Evolutionary conservation across 1,140 invertebrate species (phyloP).

Genomic region (Rhysida immarginata): DNA sequence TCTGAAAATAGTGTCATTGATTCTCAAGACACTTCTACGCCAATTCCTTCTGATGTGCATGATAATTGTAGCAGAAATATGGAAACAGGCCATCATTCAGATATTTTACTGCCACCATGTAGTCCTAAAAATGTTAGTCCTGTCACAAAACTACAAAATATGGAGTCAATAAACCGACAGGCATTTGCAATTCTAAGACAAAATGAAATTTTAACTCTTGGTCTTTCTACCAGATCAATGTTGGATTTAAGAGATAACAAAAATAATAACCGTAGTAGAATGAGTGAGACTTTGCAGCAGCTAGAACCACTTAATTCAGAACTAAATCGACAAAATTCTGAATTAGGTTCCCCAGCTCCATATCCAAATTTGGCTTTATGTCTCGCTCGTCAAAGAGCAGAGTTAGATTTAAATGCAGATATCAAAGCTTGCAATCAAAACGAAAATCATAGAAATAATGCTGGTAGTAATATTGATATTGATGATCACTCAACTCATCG

Average conservation of each 20-base stretch:
- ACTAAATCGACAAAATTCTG: not conserved
- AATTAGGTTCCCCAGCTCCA: not conserved
- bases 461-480: not conserved
- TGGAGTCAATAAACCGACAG: not conserved
- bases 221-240: not conserved
- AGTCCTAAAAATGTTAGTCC: not conserved
- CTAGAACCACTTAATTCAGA: not conserved
- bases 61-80: too few species aligned
- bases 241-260: not conserved
- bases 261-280: not conserved
- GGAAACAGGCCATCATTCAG: too few species aligned
- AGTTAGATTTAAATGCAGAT: not conserved
- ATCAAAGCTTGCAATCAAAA: not conserved
- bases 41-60: too few species aligned
- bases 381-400: not conserved
- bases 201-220: too few species aligned
- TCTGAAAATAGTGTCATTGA: conserved; percentile 1
- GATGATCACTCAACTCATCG: not conserved
- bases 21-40: too few species aligned
- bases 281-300: not conserved
- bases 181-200: too few species aligned
- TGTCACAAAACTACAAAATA: too few species aligned
- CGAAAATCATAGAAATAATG: not conserved
- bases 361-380: conserved; percentile 2
- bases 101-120: not conserved